Conservation (phyloP, 1,140 invertebrate genomes). For the Ganaspis sp. region DNA sequence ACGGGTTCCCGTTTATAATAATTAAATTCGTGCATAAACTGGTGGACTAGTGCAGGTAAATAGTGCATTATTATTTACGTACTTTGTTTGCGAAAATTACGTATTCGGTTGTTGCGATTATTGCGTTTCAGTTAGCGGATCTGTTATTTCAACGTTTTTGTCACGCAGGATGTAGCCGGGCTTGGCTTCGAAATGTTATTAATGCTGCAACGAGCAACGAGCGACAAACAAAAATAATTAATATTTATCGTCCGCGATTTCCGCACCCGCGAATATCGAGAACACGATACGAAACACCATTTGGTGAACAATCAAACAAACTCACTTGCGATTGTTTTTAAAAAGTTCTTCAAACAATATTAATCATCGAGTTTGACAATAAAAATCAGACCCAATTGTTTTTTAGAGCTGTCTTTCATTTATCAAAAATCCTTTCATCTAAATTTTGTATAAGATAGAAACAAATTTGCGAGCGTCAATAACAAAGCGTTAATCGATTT, state of each 20-base stretch:
- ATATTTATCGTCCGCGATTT: conserved; percentile 77
- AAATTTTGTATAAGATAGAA: neutral
- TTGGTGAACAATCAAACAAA: conserved; percentile 17
- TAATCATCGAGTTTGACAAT: neutral
- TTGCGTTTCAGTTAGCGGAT: conserved; percentile 73
- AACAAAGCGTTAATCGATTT: neutral
- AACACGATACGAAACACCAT: conserved; percentile 53
- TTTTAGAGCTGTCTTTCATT: neutral
- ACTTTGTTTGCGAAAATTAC: conserved; percentile 77
- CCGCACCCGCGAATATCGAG: conserved; percentile 67
- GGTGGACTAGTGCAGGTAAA: conserved; percentile 58
- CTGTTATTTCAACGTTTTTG: conserved; percentile 75
- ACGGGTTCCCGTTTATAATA: conserved; percentile 54
- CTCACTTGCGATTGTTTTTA: neutral
- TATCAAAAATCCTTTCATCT: neutral
- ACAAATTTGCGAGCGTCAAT: too few species aligned
- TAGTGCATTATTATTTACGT: conserved; percentile 75
- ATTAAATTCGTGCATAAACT: conserved; percentile 62
- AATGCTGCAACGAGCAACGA: conserved; percentile 71
- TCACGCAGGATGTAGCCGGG: conserved; percentile 56
- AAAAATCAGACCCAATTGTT: neutral
- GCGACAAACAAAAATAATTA: conserved; percentile 77
- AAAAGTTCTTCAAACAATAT: neutral
- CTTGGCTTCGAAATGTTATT: conserved; percentile 73
- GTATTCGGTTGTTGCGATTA: conserved; percentile 74